Evolutionary conservation across 2,888 invertebrate genomes (phyloP).

Genomic region (Drosophila ochracea): DNA sequence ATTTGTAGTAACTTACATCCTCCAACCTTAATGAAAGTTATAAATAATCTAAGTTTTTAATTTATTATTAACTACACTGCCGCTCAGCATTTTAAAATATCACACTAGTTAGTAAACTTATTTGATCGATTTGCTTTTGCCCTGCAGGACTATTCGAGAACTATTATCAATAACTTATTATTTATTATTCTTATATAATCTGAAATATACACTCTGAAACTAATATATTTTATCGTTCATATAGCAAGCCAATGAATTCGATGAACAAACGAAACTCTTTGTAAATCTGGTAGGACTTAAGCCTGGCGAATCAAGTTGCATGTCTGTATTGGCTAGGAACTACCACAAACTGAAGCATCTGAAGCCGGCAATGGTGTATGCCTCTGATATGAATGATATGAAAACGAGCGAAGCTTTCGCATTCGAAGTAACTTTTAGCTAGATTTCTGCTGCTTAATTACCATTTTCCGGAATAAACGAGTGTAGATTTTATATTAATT

Average conservation of each 20-base stretch:
- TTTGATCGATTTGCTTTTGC: neutral
- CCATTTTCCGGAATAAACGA: conserved; percentile 70
- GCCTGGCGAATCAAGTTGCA: neutral
- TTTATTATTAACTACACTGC: neutral
- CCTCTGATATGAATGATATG: conserved; percentile 31
- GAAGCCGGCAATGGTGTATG: conserved; percentile 22
- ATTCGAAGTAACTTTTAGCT: conserved; percentile 11
- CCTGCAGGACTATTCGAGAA: neutral
- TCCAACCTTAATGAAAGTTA: neutral
- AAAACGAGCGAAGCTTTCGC: conserved; percentile 6
- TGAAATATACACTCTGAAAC: neutral
- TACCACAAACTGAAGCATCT: conserved; percentile 14
- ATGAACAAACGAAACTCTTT: conserved; percentile 27
- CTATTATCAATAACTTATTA: neutral
- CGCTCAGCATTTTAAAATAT: too few species aligned
- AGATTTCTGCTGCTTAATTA: conserved; percentile 45
- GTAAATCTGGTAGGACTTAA: conserved; percentile 1
- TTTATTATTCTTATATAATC: neutral
- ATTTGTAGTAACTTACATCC: neutral
- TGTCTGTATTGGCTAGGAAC: neutral
- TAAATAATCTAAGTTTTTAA: neutral
- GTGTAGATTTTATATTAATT: conserved; percentile 53
- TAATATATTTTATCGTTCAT: neutral
- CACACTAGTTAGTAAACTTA: neutral
- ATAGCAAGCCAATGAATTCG: conserved; percentile 19